phyloP scores from a whole-genome alignment of 2,888 invertebrate genomes.

The Melanophora roralis region DNA sequence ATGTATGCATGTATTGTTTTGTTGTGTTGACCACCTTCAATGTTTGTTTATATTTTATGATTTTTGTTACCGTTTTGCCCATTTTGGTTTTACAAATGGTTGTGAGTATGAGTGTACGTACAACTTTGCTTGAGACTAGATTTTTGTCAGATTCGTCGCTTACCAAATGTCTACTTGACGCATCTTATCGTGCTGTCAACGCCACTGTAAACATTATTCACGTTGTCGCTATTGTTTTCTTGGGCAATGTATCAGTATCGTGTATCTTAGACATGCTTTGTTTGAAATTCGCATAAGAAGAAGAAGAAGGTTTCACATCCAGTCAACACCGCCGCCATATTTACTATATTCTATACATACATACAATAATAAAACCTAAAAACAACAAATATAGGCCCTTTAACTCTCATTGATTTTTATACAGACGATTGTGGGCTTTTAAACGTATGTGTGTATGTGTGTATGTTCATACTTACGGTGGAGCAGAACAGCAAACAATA shows the following conservation, averaged over 20 bases:
- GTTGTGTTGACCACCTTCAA: conserved; percentile 52
- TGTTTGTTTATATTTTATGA: not conserved
- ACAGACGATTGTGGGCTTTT: not conserved
- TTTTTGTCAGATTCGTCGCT: conserved; percentile 58
- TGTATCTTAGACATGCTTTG: conserved; percentile 65
- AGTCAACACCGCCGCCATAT: conserved; percentile 55
- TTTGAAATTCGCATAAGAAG: conserved; percentile 57
- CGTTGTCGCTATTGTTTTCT: conserved; percentile 63
- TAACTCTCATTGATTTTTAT: no score
- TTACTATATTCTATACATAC: conserved; percentile 30
- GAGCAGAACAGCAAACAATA: conserved; percentile 37
- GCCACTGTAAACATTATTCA: conserved; percentile 63
- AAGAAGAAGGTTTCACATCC: conserved; percentile 45
- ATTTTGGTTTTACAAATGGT: conserved; percentile 27
- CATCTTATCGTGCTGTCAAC: conserved; percentile 63
- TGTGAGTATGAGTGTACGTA: conserved; percentile 29
- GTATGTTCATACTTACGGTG: not conserved
- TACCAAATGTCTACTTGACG: conserved; percentile 61
- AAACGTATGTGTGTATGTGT: not conserved
- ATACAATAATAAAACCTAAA: conserved; percentile 5
- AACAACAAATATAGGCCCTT: not conserved
- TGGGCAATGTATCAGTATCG: conserved; percentile 64
- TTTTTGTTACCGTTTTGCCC: conserved; percentile 5
- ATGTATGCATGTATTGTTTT: not conserved
- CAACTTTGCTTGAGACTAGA: conserved; percentile 44